Evolutionary conservation across 2,888 invertebrate species (phyloP), one percentile per base, ranked within the genome.

Genomic region (Alitta virens): DNA sequence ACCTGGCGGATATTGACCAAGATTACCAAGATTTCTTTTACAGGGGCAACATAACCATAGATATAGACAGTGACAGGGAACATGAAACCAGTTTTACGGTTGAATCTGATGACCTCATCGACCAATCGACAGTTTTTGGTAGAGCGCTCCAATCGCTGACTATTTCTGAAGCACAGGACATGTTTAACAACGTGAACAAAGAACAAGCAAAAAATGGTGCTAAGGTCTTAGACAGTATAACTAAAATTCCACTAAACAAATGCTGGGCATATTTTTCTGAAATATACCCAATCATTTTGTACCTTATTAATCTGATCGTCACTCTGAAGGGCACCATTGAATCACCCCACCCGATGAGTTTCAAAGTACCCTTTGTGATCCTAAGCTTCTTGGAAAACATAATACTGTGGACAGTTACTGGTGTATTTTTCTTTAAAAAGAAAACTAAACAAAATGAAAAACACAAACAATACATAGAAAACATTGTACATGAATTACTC

Each of bases 391-490:
- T 63, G 2, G 65, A 65, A 46, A 63, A 63, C 38, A 16, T 56
- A 5, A 33, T 33, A 5, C 12, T 33, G 12, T 33, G 33, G 33
- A 33, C 33, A 12, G 33, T 33, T 5, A 12, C 33, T 33, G 33
- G 33, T 33, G 33, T 33, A 5, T 33, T 33, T 12, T 33, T 33
- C 33, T 33, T 33, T 12, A 33, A 33, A 33, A 12, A 5, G 7
- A 33, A 33, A 12, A 33, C 51, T 14, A 55, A 63, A 21, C n/a
- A 27, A 12, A 26, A 21, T 14, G 21, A 56, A 18, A 67, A 65
- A 60, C 38, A 60, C 42, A 58, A 62, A 40, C 67, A 67, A 46
- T 65, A 65, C 54, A 27, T 56, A 18, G 67, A 67, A 43, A 67
- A 67, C 38, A 43, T 63, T 24, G 23, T 67, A 1, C 58, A 60